These are phyloP conservation scores for Cherax destructor DNA, from an alignment of 1,140 invertebrate species.

Conservation along the genomic window DNA sequence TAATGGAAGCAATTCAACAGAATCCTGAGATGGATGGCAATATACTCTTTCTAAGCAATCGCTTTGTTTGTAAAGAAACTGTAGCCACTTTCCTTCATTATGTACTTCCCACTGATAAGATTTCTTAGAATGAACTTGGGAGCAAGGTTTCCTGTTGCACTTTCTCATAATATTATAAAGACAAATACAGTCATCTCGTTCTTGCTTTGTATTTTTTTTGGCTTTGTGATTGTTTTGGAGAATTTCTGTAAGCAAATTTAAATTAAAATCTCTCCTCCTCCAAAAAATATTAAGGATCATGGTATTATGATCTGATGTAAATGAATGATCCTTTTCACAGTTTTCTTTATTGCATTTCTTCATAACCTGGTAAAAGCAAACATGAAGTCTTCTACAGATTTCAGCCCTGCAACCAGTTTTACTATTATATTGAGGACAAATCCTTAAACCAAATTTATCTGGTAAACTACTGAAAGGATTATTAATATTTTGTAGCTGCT, in stretches of 20 bases:
- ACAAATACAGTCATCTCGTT: conserved; percentile 36
- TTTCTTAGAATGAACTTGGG: conserved; percentile 42
- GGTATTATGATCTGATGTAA: conserved; percentile 45
- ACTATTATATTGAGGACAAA: conserved; percentile 62
- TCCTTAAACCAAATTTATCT: conserved; percentile 40
- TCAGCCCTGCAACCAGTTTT: conserved; percentile 31
- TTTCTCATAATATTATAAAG: conserved; percentile 35
- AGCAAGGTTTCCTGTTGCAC: conserved; percentile 53
- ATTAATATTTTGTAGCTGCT: background rate
- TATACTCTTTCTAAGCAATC: conserved; percentile 49
- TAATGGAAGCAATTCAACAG: conserved; percentile 26
- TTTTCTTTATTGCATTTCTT: conserved; percentile 23
- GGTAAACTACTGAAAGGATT: background rate
- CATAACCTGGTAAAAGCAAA: conserved; percentile 53
- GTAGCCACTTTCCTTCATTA: conserved; percentile 17
- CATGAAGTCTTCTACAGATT: conserved; percentile 61
- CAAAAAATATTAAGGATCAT: background rate
- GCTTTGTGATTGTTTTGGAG: conserved; percentile 32
- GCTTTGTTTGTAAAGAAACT: conserved; percentile 40
- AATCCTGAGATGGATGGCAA: conserved; percentile 33
- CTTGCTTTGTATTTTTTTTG: conserved; percentile 5
- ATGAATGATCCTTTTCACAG: conserved; percentile 53
- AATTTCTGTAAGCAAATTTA: background rate
- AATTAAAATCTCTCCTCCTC: conserved; percentile 7
- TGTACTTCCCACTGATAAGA: conserved; percentile 56